These are phyloP conservation scores for Scaptomyza polygonia DNA, from an alignment of 2,888 invertebrate genomes.

Conservation along the genomic window DNA sequence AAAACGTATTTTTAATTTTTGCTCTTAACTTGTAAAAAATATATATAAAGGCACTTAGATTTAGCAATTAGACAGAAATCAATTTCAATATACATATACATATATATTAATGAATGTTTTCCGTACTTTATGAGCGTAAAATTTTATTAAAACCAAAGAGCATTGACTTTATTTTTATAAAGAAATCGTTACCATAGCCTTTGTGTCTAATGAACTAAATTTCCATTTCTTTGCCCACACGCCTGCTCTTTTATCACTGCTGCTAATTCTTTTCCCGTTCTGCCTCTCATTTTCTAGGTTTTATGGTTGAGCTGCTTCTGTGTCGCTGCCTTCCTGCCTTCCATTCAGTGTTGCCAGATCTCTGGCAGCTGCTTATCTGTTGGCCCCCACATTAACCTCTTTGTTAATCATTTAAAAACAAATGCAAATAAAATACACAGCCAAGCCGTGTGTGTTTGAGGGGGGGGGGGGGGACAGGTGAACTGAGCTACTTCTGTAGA, in stretches of 20 bases:
- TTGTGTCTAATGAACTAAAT: conserved; percentile 73
- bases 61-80: too few relatives aligned
- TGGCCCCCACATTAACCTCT: conserved; percentile 72
- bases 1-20: too few relatives aligned
- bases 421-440: conserved; percentile 70
- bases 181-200: conserved; percentile 45
- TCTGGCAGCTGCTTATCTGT: conserved; percentile 49
- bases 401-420: conserved; percentile 78
- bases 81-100: too few relatives aligned
- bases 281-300: conserved; percentile 13
- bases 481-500: not conserved
- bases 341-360: conserved; percentile 40
- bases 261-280: not conserved
- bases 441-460: conserved; percentile 15
- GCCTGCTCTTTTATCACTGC: conserved; percentile 2
- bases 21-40: too few relatives aligned
- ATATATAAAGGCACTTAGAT: too few relatives aligned
- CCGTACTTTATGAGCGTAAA: too few relatives aligned
- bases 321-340: conserved; percentile 11
- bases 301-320: conserved; percentile 56
- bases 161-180: not conserved
- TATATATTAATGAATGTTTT: too few relatives aligned
- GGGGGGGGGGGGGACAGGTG: not conserved
- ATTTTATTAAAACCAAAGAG: too few relatives aligned
- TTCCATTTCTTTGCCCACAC: conserved; percentile 50